phyloP scores from a whole-genome alignment of 2,797 vertebrate genomes.

The Sebastes umbrosus region DNA sequence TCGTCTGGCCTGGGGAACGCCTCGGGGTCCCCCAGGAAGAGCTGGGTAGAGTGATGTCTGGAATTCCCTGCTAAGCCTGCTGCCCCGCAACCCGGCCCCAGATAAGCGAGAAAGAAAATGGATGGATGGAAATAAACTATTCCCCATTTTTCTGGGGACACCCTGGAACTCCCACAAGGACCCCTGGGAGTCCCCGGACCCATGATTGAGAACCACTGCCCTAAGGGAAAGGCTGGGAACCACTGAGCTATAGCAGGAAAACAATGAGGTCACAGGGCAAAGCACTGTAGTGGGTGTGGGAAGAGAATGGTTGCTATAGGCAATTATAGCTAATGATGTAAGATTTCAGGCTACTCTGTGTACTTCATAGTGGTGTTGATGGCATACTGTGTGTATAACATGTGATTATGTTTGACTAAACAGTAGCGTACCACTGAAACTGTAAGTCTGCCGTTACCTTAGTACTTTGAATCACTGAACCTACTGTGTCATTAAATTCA shows the following conservation, averaged over 20 bases:
- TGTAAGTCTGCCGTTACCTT: not conserved
- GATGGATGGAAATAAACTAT: too few relatives aligned
- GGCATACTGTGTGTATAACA: conserved; percentile 1
- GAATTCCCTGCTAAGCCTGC: too few relatives aligned
- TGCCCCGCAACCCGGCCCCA: too few relatives aligned
- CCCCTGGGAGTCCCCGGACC: too few relatives aligned
- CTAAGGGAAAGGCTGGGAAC: not conserved
- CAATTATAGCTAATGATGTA: conserved; percentile 17
- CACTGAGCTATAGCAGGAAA: conserved; percentile 10
- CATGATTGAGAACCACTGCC: not conserved
- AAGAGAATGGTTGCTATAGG: not conserved
- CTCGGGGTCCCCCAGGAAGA: too few relatives aligned
- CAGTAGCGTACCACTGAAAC: not conserved
- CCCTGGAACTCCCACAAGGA: too few relatives aligned
- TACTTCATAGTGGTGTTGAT: not conserved
- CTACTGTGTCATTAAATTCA: not conserved
- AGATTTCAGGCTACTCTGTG: not conserved
- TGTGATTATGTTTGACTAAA: conserved; percentile 30
- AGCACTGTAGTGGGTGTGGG: not conserved
- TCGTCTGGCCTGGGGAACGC: too few relatives aligned
- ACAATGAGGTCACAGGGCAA: conserved; percentile 12
- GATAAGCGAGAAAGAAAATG: too few relatives aligned
- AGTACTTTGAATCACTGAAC: not conserved
- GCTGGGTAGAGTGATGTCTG: too few relatives aligned
- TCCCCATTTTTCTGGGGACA: too few relatives aligned